Base-by-base conservation (phyloP, 1,140 invertebrate genomes). In the Bradynema listronoti region DNA sequence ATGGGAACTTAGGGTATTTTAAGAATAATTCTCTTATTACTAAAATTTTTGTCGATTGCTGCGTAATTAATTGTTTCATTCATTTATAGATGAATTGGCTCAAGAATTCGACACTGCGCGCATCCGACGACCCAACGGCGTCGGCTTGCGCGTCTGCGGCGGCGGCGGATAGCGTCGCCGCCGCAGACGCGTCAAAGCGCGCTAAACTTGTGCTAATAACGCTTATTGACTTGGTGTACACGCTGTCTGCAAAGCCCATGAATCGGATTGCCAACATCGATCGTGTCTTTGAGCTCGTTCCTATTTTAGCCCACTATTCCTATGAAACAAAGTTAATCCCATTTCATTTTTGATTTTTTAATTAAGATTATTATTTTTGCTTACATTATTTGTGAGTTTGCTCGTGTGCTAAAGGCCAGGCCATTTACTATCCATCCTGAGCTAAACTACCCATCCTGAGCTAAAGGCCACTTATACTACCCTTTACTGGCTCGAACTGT, bases 291-390 rank as follows among this genome's bases (percentile, higher is more conserved):
- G 68, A 45, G 68, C 47, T 79, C 62, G 63, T 59, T 24, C 78
- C 54, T 45, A 30, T 78, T 16, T 58, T 65, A 46, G 56, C 63
- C 24, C 63, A 69, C 41, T 77, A 57, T 49, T 51, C 58, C 0
- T 78, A 76, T 50, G 73, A 76, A 16, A 70, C 63, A 22, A 65
- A 46, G 61, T 68, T 14, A 32, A 54, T 56, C 33, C n/a, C 27
- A 24, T 25, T n/a, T 36, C 46, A 36, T 19, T 57, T 65, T 41
- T 42, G 43, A 55, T 75, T 87, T 50, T 81, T 86, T 51, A 83
- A 84, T 0, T 74, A 86, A 60, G 82, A 87, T 16, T 42, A 14
- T 9, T 54, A 54, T 41, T 9, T 58, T 57, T 53, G 34, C 22
- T n/a, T n/a, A n/a, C n/a, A n/a, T n/a, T n/a, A n/a, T n/a, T n/a